Base-by-base conservation (phyloP, 2,113 vertebrate genomes). In the Phalacrocorax brasilianus region DNA sequence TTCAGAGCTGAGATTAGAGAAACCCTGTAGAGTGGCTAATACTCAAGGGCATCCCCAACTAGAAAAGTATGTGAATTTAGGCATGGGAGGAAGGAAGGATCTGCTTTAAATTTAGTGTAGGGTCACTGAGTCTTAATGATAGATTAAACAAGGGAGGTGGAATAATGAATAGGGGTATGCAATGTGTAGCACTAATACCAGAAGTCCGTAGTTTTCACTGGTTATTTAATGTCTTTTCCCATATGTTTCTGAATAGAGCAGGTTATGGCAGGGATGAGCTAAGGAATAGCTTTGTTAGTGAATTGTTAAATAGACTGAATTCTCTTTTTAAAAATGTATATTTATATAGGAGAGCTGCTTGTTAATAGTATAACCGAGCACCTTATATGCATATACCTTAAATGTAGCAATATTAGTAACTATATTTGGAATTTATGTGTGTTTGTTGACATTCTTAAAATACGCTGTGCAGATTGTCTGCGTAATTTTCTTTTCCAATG, bases 1-100 rank as follows among this genome's bases (percentile, higher is more conserved):
- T 98, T 98, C 97, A 98, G 98, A 98, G 97, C 98, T 98, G 97
- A 98, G 98, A 98, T 98, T 98, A 98, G 98, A 98, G 98, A 98
- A 98, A 98, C 98, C 98, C 98, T 97, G 97, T 98, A 98, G 98
- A 98, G 98, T 98, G 97, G 98, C 98, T 98, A 98, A 98, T 98
- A 98, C 98, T 98, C 47, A 96, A 98, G 98, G 98, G 98, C 98
- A 98, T 98, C 98, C 97, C 98, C 98, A 98, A 2, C 97, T 98
- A 98, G 98, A 98, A 97, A 98, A 98, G 97, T 98, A 98, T 98
- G 98, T 98, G 98, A 98, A 98, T 98, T 98, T 98, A 98, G 97
- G 98, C 98, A 98, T 98, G 98, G 98, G 98, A 98, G 98, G 98
- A 98, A 98, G 98, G 98, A 98, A 98, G 98, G 98, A 98, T 98